phyloP scores from a whole-genome alignment of 1,140 invertebrate genomes.

The Argopecten irradians region DNA sequence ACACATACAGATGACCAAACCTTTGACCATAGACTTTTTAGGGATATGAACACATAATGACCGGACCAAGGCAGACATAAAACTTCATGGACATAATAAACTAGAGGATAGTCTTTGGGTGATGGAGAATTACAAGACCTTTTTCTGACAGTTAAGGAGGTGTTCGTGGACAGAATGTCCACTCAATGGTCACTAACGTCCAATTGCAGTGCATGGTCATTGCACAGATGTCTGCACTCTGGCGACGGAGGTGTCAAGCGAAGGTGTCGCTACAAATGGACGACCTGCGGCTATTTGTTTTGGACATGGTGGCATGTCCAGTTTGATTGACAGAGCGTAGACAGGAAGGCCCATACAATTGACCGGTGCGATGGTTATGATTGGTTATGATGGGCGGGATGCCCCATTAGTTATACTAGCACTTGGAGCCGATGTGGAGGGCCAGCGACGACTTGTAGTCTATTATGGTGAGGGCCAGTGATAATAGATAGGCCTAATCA shows the following conservation, averaged over 20 bases:
- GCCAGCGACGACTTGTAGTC: too few species aligned
- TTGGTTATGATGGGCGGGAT: neutral
- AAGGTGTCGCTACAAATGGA: slow-evolving; percentile 6
- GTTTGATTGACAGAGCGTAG: neutral
- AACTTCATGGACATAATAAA: neutral
- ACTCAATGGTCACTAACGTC: slow-evolving; percentile 15
- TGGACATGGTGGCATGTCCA: slow-evolving; percentile 13
- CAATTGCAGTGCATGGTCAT: neutral
- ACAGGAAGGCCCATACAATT: neutral
- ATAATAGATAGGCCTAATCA: neutral
- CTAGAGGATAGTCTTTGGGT: neutral
- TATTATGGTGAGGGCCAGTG: too few species aligned
- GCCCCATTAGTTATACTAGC: neutral
- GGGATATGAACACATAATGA: neutral
- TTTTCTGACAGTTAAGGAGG: neutral
- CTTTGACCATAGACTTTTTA: neutral
- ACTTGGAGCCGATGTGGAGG: neutral
- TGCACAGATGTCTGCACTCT: neutral
- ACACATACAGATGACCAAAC: neutral
- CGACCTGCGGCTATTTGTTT: slow-evolving; percentile 7
- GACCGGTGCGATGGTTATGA: neutral
- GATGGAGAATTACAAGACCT: neutral
- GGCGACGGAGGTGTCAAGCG: neutral
- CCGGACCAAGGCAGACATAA: neutral
- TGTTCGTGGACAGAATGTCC: neutral